phyloP scores from a whole-genome alignment of 2,888 invertebrate species.

The Cacoxenus indagator region DNA sequence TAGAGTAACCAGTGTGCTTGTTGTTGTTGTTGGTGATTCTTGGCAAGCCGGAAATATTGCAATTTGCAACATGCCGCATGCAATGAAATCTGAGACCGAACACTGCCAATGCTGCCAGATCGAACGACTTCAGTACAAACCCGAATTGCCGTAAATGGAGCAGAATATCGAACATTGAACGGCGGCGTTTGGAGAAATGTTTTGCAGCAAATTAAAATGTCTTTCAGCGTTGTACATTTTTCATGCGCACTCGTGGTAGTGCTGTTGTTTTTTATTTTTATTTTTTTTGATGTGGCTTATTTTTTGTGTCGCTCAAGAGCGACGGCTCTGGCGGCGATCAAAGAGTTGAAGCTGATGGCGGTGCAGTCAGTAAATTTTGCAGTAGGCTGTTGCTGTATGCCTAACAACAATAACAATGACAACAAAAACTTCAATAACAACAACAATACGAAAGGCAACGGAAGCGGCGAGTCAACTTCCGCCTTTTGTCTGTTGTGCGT shows the following conservation, averaged over 20 bases:
- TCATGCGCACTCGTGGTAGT: constrained; percentile 32
- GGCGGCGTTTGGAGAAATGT: background rate
- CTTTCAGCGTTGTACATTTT: constrained; percentile 49
- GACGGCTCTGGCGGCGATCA: too few species aligned
- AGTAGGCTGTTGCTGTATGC: constrained; percentile 40
- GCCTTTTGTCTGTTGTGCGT: constrained; percentile 23
- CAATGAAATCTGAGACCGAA: too few species aligned
- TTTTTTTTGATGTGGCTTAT: constrained; percentile 4
- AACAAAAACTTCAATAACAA: constrained; percentile 28
- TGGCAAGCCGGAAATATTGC: background rate
- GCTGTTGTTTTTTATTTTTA: constrained; percentile 24
- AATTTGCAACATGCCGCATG: background rate
- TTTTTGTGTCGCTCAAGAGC: background rate
- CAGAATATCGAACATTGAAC: too few species aligned
- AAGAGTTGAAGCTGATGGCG: too few species aligned
- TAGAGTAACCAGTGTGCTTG: background rate
- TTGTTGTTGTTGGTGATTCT: background rate
- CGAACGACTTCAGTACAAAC: too few species aligned
- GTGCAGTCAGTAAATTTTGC: constrained; percentile 49
- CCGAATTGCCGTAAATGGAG: background rate
- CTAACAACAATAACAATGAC: constrained; percentile 24
- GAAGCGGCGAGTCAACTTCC: constrained; percentile 53
- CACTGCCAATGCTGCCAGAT: too few species aligned
- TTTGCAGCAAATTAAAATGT: constrained; percentile 45
- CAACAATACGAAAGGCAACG: background rate